Evolutionary conservation across 2,113 vertebrate species (phyloP), one percentile per base, ranked within the genome.

Genomic region (Peromyscus polionotus): DNA sequence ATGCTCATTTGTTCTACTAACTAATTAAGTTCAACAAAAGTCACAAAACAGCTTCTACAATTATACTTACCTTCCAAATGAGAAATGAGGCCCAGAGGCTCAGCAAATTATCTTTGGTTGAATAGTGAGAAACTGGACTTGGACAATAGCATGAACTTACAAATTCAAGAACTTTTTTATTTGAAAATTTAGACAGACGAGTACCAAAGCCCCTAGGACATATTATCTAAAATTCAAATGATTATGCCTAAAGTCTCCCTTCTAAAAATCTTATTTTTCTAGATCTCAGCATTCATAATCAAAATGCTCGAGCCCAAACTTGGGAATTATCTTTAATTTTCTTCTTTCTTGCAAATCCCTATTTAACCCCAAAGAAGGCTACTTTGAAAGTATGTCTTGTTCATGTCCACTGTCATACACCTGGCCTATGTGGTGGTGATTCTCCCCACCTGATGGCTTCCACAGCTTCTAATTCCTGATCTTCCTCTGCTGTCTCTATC

Each of bases 11-110:
- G 65, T 31, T 89, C 26, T 61, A 72, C 13, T 79, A 91, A 80
- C 24, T 93, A 19, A 42, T n/a, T 80, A 80, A 83, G 85, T 12
- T 92, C 75, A 95, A 88, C 26, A 81, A 59, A 96, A 91, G 4
- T 59, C 73, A 57, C 0, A 51, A 61, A 42, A 80, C 33, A 81
- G 11, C 4, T 70, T 1, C 8, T 48, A 39, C 36, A 42, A 31
- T 73, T 85, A 88, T 28, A 51, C 22, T 61, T 93, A 42, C 72
- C 92, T 94, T 84, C 9, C 31, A 70, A 89, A 85, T 75, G 24
- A 91, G 48, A 94, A 94, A 31, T 31, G 36, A 70, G 72, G 20
- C 31, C 76, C 22, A 59, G 16, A 70, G n/a, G 19, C 42, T 84
- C 33, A 90, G 13, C 13, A 87, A 92, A 48, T 59, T 59, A 17